phyloP scores from a whole-genome alignment of 2,113 vertebrate species.

The Haemorhous mexicanus region DNA sequence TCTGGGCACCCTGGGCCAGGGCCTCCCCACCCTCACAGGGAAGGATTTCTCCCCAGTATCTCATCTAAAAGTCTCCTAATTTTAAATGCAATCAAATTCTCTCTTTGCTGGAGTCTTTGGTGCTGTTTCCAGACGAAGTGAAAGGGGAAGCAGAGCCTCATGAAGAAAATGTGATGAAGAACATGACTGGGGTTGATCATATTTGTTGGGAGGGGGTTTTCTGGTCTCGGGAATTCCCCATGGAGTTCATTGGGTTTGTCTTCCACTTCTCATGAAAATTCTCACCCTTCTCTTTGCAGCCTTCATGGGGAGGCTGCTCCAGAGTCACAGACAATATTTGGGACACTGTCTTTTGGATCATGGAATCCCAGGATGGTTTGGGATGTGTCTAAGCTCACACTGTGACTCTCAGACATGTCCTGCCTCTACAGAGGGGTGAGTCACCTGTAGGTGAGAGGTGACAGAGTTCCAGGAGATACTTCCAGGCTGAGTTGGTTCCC shows the following conservation, averaged over 20 bases:
- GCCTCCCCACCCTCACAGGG: not conserved
- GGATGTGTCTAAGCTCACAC: not conserved
- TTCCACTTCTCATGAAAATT: not conserved
- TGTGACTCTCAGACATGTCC: not conserved
- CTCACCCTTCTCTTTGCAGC: not conserved
- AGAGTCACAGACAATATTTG: accelerated
- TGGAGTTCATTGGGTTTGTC: not conserved
- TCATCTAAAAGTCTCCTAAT: not conserved
- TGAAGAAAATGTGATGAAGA: not conserved
- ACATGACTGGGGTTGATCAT: not conserved
- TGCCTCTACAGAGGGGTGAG: not conserved
- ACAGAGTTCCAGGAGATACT: not conserved
- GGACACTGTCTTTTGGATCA: accelerated
- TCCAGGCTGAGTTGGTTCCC: not conserved
- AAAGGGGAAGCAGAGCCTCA: slow-evolving; percentile 20
- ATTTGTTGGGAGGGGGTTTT: not conserved
- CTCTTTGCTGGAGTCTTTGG: not conserved
- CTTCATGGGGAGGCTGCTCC: not conserved
- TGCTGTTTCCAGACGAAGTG: not conserved
- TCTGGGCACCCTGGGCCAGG: not conserved
- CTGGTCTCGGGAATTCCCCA: not conserved
- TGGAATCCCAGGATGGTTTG: not conserved
- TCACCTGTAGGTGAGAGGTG: not conserved
- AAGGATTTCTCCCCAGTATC: not conserved
- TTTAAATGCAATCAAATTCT: not conserved